Base-by-base conservation (phyloP, 2,888 invertebrate genomes). In the Oegoconia quadripuncta region DNA sequence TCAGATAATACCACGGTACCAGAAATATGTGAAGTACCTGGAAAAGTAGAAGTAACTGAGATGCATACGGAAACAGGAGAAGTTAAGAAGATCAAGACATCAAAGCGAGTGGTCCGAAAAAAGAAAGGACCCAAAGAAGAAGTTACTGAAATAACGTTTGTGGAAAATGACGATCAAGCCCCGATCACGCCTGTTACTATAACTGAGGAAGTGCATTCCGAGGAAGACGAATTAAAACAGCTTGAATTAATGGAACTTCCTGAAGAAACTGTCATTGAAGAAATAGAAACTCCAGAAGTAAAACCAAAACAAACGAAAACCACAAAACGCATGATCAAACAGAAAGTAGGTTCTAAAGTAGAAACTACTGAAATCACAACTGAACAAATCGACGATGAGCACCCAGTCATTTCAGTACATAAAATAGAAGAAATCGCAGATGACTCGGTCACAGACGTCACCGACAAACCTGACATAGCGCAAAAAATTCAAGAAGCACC, bases 351-450 rank as follows among this genome's bases (percentile, higher is more conserved):
- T n/a, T 54, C 49, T 30, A 67, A 64, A 41, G 46, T 77, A 45
- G 56, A 72, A 50, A 51, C 75, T 54, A 48, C 66, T 46, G 39
- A 73, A 58, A 47, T 73, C 6, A 44, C 40, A 2, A 81, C 81
- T 23, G 63, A 64, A 34, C 64, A 66, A 46, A 59, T 65, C 34
- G 56, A 55, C 37, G 50, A 55, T 29, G 44, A 61, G 46, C 44
- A 37, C 28, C 46, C 50, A 2, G 27, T 44, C 6, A 26, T 39
- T 4, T 34, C 39, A 1, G 28, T 46, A 29, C 41, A 47, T 33
- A 42, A 16, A 34, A 44, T 58, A 17, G 43, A 60, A 36, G 39
- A 50, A 36, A 15, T 44, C 4, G 36, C 26, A 3, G 46, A 48
- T 5, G 52, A 55, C 40, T 41, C 44, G 29, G 30, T 48, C 35